These are phyloP conservation scores for Mimachlamys varia DNA, from an alignment of 2,888 invertebrate genomes.

Conservation along the genomic window DNA sequence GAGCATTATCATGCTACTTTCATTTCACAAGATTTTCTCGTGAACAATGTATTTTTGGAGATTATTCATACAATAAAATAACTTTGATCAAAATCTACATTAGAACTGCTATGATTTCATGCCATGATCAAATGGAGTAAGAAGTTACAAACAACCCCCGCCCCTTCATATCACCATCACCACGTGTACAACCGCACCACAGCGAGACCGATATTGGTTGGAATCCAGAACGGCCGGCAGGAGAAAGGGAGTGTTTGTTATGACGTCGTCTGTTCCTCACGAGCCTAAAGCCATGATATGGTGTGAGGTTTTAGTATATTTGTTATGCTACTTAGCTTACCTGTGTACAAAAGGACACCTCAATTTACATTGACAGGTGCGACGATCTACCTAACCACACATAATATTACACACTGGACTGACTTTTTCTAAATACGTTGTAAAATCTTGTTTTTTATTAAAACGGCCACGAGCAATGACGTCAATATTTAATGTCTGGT, in stretches of 20 bases:
- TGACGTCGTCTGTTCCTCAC: background rate
- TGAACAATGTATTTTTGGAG: too few relatives aligned
- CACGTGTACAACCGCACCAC: background rate
- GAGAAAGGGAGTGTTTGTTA: conserved; percentile 28
- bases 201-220: background rate
- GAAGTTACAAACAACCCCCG: too few relatives aligned
- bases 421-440: background rate
- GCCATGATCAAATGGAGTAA: too few relatives aligned
- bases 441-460: background rate
- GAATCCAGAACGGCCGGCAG: background rate
- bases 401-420: conserved; percentile 29
- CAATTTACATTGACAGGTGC: conserved; percentile 15
- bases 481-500: background rate
- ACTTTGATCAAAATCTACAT: too few relatives aligned
- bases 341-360: background rate
- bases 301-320: conserved; percentile 23
- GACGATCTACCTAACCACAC: background rate
- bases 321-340: conserved; percentile 1
- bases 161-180: background rate
- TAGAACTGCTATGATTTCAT: too few relatives aligned
- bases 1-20: too few relatives aligned
- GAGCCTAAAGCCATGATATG: background rate
- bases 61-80: too few relatives aligned
- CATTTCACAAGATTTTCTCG: too few relatives aligned
- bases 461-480: background rate